Evolutionary conservation across 2,888 invertebrate genomes (phyloP).

Genomic region (Eilema sororculum): DNA sequence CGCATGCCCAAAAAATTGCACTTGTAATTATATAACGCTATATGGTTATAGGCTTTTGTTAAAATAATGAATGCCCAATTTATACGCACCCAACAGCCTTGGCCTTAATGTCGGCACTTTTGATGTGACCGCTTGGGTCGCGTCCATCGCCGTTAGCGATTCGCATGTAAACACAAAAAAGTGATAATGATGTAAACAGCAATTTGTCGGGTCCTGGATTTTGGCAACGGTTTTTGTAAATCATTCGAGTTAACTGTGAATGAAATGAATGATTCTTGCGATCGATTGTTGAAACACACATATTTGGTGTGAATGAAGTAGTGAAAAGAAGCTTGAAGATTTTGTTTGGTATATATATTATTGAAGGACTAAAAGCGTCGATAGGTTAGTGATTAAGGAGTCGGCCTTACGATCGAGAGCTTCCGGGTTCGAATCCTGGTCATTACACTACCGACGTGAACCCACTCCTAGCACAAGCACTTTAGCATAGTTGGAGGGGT

Average conservation of each 20-base stretch:
- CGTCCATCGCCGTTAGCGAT: constrained; percentile 71
- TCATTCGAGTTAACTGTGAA: constrained; percentile 54
- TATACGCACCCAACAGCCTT: constrained; percentile 73
- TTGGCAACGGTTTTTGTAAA: constrained; percentile 53
- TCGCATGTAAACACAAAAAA: constrained; percentile 73
- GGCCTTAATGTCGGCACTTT: constrained; percentile 79
- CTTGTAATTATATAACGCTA: constrained; percentile 74
- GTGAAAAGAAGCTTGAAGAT: neutral
- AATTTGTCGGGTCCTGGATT: constrained; percentile 56
- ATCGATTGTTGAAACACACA: neutral
- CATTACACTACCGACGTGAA: too few relatives aligned
- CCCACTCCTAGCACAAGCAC: too few relatives aligned
- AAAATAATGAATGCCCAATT: constrained; percentile 78
- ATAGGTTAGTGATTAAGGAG: too few relatives aligned
- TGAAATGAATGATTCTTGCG: constrained; percentile 41
- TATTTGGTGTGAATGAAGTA: neutral
- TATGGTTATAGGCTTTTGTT: constrained; percentile 76
- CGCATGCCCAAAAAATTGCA: constrained; percentile 61
- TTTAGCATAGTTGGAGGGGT: too few relatives aligned
- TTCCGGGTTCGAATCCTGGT: too few relatives aligned
- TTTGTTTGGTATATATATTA: neutral
- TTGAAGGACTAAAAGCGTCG: too few relatives aligned
- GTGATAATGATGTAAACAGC: constrained; percentile 68
- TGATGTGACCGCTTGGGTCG: constrained; percentile 67
- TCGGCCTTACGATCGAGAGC: too few relatives aligned